These are phyloP conservation scores for Deilephila porcellus DNA, from an alignment of 2,888 invertebrate species.

Conservation along the genomic window DNA sequence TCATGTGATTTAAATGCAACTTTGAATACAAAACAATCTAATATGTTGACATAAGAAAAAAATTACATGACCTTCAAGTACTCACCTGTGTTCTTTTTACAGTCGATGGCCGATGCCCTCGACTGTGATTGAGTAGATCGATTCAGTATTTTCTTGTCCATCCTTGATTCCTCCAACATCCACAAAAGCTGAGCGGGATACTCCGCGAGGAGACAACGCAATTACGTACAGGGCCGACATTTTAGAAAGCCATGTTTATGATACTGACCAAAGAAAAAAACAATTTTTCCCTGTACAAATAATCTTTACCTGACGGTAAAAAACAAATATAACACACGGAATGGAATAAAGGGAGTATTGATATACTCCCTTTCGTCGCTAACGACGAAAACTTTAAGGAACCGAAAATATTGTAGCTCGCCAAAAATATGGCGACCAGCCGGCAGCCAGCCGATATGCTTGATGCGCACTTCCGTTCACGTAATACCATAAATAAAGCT, in stretches of 20 bases:
- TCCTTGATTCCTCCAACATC: slow-evolving; percentile 85
- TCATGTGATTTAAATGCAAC: background rate
- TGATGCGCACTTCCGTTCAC: slow-evolving; percentile 75
- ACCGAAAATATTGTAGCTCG: slow-evolving; percentile 79
- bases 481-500: slow-evolving; percentile 36
- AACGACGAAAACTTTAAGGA: slow-evolving; percentile 86
- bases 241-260: slow-evolving; percentile 92
- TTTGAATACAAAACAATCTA: slow-evolving; percentile 16
- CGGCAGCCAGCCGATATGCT: slow-evolving; percentile 74
- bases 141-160: slow-evolving; percentile 91
- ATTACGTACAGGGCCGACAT: slow-evolving; percentile 89
- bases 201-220: slow-evolving; percentile 90
- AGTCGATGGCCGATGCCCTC: slow-evolving; percentile 89
- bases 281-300: slow-evolving; percentile 55
- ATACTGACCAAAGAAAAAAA: slow-evolving; percentile 83
- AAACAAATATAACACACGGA: slow-evolving; percentile 60
- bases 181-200: slow-evolving; percentile 83
- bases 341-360: slow-evolving; percentile 84
- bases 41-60: slow-evolving; percentile 29
- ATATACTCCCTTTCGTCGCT: slow-evolving; percentile 87
- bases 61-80: slow-evolving; percentile 57
- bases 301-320: slow-evolving; percentile 68
- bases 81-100: slow-evolving; percentile 90
- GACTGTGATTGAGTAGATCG: slow-evolving; percentile 88
- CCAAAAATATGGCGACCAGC: slow-evolving; percentile 89